Conservation (phyloP, 2,797 vertebrate genomes). For the Pangasius mekongensis region DNA sequence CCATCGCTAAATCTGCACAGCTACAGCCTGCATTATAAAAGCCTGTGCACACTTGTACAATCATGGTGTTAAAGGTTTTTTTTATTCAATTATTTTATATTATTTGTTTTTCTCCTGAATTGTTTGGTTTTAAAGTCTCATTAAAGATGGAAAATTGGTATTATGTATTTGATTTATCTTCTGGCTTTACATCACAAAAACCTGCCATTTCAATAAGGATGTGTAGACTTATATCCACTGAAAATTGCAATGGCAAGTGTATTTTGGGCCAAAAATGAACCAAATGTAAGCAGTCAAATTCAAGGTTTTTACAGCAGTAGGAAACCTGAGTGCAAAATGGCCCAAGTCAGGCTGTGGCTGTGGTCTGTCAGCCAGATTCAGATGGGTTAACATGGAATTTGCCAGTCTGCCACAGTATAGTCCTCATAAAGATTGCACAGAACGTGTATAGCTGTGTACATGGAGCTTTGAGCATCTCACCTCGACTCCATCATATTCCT, state of each 20-base stretch:
- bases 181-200: background rate
- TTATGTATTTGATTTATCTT: background rate
- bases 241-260: background rate
- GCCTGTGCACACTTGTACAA: background rate
- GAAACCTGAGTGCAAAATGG: background rate
- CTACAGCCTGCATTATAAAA: background rate
- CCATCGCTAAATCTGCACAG: background rate
- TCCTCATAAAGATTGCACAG: background rate
- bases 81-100: background rate
- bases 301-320: background rate
- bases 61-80: background rate
- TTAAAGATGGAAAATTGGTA: background rate
- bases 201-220: background rate
- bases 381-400: background rate
- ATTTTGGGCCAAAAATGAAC: background rate
- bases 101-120: background rate
- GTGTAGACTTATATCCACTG: background rate
- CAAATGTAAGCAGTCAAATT: background rate
- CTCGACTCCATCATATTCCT: constrained; percentile 79
- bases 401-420: background rate
- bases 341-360: background rate
- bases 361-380: background rate
- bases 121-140: background rate
- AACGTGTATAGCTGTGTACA: constrained; percentile 1
- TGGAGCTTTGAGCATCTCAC: constrained; percentile 60